These are phyloP conservation scores for Germaria angustata DNA, from an alignment of 2,888 invertebrate genomes.

Conservation along the genomic window DNA sequence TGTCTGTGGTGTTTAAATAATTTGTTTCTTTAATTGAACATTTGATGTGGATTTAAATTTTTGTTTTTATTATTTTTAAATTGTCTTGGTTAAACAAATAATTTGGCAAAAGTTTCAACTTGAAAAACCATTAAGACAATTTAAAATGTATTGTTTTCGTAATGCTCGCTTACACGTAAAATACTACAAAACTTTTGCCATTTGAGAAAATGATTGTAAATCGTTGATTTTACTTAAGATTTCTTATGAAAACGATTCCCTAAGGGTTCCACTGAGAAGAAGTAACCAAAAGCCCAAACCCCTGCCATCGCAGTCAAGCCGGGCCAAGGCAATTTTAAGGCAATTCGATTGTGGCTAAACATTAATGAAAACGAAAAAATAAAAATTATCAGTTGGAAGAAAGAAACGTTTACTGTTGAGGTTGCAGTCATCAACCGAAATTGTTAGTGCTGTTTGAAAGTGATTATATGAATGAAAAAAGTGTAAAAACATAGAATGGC, in stretches of 20 bases:
- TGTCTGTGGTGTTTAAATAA: neutral
- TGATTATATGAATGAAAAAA: constrained; percentile 57
- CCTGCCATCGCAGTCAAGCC: neutral
- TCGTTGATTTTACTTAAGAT: constrained; percentile 73
- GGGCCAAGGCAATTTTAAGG: constrained; percentile 41
- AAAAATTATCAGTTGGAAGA: constrained; percentile 25
- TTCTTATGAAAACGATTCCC: constrained; percentile 69
- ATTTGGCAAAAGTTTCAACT: constrained; percentile 65
- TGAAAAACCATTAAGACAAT: constrained; percentile 80
- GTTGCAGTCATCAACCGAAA: constrained; percentile 53
- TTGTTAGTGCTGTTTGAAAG: constrained; percentile 55
- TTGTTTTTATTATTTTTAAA: constrained; percentile 22
- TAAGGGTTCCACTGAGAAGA: constrained; percentile 65
- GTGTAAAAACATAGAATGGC: constrained; percentile 21
- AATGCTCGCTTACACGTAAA: constrained; percentile 73
- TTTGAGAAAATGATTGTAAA: constrained; percentile 73
- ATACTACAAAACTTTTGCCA: constrained; percentile 70
- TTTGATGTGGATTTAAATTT: neutral
- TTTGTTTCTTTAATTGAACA: neutral
- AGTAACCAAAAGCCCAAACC: constrained; percentile 43
- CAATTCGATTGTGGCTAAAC: constrained; percentile 50
- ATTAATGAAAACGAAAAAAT: constrained; percentile 26
- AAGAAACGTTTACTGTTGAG: constrained; percentile 16
- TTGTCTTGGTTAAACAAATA: constrained; percentile 40
- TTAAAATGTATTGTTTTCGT: constrained; percentile 74